phyloP scores from a whole-genome alignment of 1,140 invertebrate genomes.

The Lethocerus indicus region DNA sequence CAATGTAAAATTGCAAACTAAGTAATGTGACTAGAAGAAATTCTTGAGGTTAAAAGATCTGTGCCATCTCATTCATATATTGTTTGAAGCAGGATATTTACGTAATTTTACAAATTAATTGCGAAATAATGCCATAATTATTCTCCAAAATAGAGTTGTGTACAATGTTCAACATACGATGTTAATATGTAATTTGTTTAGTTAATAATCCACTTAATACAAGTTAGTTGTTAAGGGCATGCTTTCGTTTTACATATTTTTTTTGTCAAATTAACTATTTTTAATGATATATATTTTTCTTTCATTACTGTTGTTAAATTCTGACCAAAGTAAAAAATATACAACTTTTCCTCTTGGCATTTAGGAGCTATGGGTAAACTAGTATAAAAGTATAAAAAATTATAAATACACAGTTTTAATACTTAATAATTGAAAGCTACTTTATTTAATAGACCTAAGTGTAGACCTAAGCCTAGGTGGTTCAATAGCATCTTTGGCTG shows the following conservation, averaged over 20 bases:
- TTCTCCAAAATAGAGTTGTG: slow-evolving; percentile 1
- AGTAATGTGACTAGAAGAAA: slow-evolving; percentile 7
- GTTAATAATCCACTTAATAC: slow-evolving; percentile 1
- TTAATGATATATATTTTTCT: not conserved
- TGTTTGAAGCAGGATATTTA: slow-evolving; percentile 2
- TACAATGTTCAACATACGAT: not conserved
- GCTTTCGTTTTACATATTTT: not conserved
- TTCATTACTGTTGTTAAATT: not conserved
- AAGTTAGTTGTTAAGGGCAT: no score
- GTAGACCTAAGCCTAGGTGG: slow-evolving; percentile 14
- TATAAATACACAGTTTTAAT: slow-evolving; percentile 3
- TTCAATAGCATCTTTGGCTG: slow-evolving; percentile 31
- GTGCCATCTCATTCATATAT: slow-evolving; percentile 4
- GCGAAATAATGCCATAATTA: not conserved
- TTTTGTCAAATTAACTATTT: not conserved
- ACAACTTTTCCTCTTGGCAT: slow-evolving; percentile 2
- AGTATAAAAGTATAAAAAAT: slow-evolving; percentile 4
- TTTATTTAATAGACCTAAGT: slow-evolving; percentile 15
- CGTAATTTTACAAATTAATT: slow-evolving; percentile 5
- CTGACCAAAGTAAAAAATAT: slow-evolving; percentile 1
- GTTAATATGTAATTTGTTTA: slow-evolving; percentile 7
- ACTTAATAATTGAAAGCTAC: not conserved
- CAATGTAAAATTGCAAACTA: slow-evolving; percentile 1
- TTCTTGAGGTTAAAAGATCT: no score
- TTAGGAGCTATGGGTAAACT: no score